These are phyloP conservation scores for Neolamprologus falcicula DNA, from an alignment of 2,113 vertebrate species.

Conservation along the genomic window DNA sequence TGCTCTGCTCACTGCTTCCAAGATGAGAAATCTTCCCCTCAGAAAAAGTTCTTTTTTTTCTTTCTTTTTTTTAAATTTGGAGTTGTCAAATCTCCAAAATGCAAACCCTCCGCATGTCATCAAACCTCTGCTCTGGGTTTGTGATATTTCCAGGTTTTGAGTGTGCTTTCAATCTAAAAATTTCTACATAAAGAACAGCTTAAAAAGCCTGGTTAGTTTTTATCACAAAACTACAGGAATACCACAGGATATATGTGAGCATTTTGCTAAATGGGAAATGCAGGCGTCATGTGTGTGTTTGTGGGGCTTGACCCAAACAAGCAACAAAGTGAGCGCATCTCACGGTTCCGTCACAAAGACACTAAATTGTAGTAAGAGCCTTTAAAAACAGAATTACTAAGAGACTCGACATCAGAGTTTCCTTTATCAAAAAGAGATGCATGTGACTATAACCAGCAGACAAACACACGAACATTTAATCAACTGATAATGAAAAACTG, in stretches of 20 bases:
- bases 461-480: neutral
- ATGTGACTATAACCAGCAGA: neutral
- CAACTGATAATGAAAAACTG: neutral
- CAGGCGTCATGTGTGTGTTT: neutral
- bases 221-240: neutral
- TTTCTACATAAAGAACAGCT: neutral
- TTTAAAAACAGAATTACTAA: neutral
- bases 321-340: neutral
- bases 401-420: neutral
- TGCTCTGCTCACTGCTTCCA: neutral
- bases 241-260: neutral
- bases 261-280: neutral
- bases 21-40: neutral
- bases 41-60: rapidly evolving
- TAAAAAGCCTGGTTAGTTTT: neutral
- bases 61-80: rapidly evolving
- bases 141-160: neutral
- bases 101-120: neutral
- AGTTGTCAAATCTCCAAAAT: neutral
- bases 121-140: neutral
- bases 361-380: neutral
- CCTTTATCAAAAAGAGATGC: neutral
- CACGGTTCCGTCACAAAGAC: rapidly evolving
- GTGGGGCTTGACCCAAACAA: neutral
- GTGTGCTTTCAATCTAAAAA: neutral